These are phyloP conservation scores for Spilosoma lubricipeda DNA, from an alignment of 2,888 invertebrate genomes.

Conservation along the genomic window DNA sequence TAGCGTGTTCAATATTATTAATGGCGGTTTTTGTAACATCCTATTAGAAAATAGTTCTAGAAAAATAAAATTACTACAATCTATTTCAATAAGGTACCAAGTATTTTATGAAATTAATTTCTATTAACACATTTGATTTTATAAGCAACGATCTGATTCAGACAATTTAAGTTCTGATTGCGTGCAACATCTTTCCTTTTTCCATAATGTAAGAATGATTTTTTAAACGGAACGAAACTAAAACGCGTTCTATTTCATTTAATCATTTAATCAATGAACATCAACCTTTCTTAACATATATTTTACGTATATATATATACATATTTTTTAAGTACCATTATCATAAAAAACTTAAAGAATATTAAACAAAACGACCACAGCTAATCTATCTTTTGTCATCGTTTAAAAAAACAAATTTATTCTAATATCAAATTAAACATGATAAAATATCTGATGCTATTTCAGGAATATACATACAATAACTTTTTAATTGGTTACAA, in stretches of 20 bases:
- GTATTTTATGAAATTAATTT: neutral
- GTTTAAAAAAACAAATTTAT: neutral
- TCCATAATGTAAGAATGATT: no score
- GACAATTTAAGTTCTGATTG: neutral
- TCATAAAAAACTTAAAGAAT: neutral
- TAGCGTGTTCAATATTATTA: no score
- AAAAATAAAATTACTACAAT: neutral
- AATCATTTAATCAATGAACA: neutral
- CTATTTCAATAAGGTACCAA: neutral
- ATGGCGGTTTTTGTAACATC: neutral
- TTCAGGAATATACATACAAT: neutral
- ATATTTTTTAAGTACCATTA: neutral
- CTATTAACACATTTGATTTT: neutral
- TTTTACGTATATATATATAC: no score
- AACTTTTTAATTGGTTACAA: constrained; percentile 19
- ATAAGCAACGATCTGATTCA: neutral
- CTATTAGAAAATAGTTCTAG: neutral
- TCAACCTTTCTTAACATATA: neutral
- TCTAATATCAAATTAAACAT: no score
- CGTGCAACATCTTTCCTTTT: no score
- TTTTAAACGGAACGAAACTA: neutral
- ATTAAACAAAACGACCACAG: neutral
- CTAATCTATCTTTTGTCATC: neutral
- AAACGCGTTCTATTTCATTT: neutral
- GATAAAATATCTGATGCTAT: neutral